Evolutionary conservation across 2,888 invertebrate species (phyloP).

Genomic region (Serrognathus titanus): DNA sequence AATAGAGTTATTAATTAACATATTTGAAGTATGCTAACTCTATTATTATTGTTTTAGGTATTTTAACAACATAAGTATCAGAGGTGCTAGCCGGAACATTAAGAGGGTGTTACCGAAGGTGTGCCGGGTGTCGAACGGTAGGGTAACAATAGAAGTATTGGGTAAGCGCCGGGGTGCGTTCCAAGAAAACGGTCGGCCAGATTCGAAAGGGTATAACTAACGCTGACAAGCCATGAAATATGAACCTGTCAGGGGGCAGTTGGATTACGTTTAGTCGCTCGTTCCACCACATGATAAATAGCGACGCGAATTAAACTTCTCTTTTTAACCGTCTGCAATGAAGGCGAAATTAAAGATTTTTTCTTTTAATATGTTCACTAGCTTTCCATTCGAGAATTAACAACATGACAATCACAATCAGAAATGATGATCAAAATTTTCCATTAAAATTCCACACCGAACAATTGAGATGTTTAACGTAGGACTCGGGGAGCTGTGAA

Average conservation of each 20-base stretch:
- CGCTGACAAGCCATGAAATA: slow-evolving; percentile 20
- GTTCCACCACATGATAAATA: background rate
- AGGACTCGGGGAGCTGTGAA: too few relatives aligned
- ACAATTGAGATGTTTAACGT: too few relatives aligned
- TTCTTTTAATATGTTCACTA: too few relatives aligned
- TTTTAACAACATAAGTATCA: background rate
- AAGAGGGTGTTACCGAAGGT: slow-evolving; percentile 13
- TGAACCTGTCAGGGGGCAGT: slow-evolving; percentile 8
- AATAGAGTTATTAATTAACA: too few relatives aligned
- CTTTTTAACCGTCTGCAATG: too few relatives aligned
- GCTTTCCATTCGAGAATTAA: too few relatives aligned
- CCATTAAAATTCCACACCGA: too few relatives aligned
- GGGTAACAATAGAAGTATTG: slow-evolving; percentile 8
- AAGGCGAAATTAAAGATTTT: too few relatives aligned
- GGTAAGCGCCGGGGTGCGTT: slow-evolving; percentile 14
- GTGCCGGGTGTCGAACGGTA: slow-evolving; percentile 4
- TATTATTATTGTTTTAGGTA: background rate
- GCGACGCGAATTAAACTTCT: background rate
- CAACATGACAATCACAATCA: too few relatives aligned
- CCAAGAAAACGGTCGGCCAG: slow-evolving; percentile 7
- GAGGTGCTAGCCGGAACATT: background rate
- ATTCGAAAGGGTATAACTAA: slow-evolving; percentile 7
- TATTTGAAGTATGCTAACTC: background rate
- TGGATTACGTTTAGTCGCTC: background rate
- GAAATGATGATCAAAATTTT: too few relatives aligned